phyloP scores from a whole-genome alignment of 2,797 vertebrate species.

The Anabacerthia variegaticeps region DNA sequence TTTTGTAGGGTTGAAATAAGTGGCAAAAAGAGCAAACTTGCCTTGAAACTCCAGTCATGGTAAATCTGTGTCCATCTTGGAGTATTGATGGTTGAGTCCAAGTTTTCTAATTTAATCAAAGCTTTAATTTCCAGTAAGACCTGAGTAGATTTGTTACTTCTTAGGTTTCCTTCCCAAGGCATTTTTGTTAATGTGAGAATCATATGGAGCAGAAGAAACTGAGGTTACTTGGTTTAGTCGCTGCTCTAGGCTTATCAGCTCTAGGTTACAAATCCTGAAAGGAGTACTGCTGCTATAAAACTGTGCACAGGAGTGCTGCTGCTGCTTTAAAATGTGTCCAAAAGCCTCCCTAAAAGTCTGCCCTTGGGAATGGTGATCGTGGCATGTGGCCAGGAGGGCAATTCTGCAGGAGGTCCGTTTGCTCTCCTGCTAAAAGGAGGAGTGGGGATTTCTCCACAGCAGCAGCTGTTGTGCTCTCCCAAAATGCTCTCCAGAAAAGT shows the following conservation, averaged over 20 bases:
- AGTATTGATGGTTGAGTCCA: background rate
- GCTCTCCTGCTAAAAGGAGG: background rate
- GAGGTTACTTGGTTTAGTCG: background rate
- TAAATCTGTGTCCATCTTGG: background rate
- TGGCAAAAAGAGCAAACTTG: background rate
- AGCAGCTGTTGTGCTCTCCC: background rate
- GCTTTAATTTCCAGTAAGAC: background rate
- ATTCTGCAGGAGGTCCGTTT: background rate
- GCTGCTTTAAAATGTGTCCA: background rate
- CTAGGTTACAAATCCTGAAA: background rate
- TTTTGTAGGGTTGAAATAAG: background rate
- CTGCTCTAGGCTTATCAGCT: background rate
- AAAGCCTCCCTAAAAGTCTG: background rate
- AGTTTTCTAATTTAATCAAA: background rate
- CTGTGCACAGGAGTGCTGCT: background rate
- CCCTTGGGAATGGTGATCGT: background rate
- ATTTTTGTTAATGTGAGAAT: background rate
- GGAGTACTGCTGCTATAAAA: background rate
- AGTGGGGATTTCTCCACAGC: background rate
- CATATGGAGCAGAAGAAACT: background rate
- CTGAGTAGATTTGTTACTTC: background rate
- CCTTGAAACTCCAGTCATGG: background rate
- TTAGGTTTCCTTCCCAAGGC: background rate
- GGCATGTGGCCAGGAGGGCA: accelerated
- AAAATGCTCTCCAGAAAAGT: background rate